Evolutionary conservation across 23 tunicate species (phyloP), one percentile per base, ranked within the genome.

Genomic region (Ascidia mentula): DNA sequence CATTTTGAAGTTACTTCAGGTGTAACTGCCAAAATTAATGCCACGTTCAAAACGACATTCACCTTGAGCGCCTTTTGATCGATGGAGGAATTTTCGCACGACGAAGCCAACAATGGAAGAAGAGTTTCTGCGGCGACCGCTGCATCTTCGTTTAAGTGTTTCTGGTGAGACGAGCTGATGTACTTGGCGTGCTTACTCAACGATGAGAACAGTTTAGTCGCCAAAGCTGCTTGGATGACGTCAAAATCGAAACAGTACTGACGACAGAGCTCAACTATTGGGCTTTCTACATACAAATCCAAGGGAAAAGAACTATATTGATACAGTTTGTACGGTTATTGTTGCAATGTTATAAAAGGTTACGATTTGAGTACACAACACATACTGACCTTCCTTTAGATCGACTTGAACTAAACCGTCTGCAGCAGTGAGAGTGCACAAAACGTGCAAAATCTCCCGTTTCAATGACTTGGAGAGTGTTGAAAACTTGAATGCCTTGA

Each of bases 161-260:
- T 24, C 31, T 61, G 84, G 36, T 38, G 45, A 6, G 36, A 45
- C 32, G 69, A 1, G 37, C 36, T 59, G 26, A 60, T 40, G 13
- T 40, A 24, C 33, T 72, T 31, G 22, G 90, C 80, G 40, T 75
- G 82, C 28, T 79, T 73, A 30, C 81, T 40, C 31, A 91, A 32
- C 22, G 77, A 73, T 6, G 85, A 40, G 40, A 79, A 70, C 39
- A 92, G 88, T 34, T 83, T 82, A 22, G 80, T 83, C 30, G 92
- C 88, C 22, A 92, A 73, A 26, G 97, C 92, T 34, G 89, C 89
- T 69, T 87, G 92, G 20, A 79, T 38, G 31, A 92, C 79, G 59
- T 92, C 97, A 37, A 74, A 31, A 40, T 92, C 86, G 86, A 40
- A 83, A 36, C 83, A 84, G 40, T 87, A 92, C 46, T 53, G 73